Evolutionary conservation across 2,888 invertebrate genomes (phyloP), one percentile per base, ranked within the genome.

Genomic region (Plutella xylostella): DNA sequence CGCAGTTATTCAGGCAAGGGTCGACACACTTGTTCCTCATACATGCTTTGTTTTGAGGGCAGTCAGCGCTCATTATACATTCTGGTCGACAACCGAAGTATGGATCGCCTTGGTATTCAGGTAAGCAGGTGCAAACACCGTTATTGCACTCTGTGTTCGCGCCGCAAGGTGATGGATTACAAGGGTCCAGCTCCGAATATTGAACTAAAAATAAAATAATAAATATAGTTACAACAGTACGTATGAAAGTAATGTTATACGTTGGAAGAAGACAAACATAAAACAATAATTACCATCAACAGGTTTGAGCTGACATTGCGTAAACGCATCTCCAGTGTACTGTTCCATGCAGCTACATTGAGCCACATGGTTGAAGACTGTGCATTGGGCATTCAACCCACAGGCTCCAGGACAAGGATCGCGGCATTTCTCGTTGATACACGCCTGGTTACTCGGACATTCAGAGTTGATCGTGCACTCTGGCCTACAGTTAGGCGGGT

Each of bases 21-120:
- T 94, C 90, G 37, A 84, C 63, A 60, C 94, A 94, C 74, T 92
- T 92, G 60, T 88, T 90, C 65, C 85, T 85, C 3, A 89, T 73
- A 58, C 93, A 93, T 30, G 92, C 90, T 62, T 86, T 88, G 58
- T 89, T 84, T 53, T 88, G 84, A 6, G 89, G 71, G 63, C 93
- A 94, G 57, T 93, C 93, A 12, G 82, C 80, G 57, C 89, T 92
- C 25, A 90, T 70, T 22, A 92, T 85, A 68, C 93, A 93, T 73
- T 93, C 92, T n/a, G 93, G 93, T 54, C 92, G 85, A 63, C 93
- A 94, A 20, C 90, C 90, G 52, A 85, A 74, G 58, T 91, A 91
- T 3, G 93, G 92, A 74, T 93, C 91, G 19, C 93, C 94, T 56
- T 88, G 87, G 61, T 90, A 92, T 63, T 91, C 90, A 0, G 87